Conservation (phyloP, 2,888 invertebrate genomes). For the Terebella lapidaria region DNA sequence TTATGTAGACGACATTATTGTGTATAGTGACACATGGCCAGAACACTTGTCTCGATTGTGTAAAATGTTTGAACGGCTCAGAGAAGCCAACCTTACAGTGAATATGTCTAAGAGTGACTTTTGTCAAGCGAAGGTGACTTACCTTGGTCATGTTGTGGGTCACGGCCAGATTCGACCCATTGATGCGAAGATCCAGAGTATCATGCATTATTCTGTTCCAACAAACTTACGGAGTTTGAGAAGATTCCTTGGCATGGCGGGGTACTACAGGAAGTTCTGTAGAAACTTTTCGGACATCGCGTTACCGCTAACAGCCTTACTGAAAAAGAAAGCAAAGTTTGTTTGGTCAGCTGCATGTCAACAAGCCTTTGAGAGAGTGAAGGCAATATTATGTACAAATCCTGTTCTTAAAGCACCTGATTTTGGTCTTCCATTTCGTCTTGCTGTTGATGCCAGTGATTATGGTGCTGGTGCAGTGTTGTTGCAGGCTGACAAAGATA, state of each 20-base stretch:
- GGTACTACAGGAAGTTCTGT: neutral
- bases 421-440: neutral
- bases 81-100: neutral
- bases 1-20: neutral
- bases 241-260: neutral
- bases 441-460: conserved; percentile 4
- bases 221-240: neutral
- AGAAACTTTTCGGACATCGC: neutral
- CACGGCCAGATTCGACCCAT: conserved; percentile 9
- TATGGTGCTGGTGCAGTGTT: neutral
- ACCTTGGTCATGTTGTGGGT: conserved; percentile 1
- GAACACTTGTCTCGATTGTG: neutral
- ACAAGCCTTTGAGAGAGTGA: neutral
- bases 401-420: neutral
- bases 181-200: conserved; percentile 2
- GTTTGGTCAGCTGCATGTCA: no score
- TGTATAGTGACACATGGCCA: neutral
- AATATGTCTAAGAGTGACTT: neutral
- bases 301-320: no score
- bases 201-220: neutral
- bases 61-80: neutral
- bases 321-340: no score
- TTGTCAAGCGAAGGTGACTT: neutral
- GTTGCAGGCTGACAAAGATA: neutral
- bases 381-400: neutral